Evolutionary conservation across 2,797 vertebrate species (phyloP), one percentile per base, ranked within the genome.

Genomic region (Otus scops): DNA sequence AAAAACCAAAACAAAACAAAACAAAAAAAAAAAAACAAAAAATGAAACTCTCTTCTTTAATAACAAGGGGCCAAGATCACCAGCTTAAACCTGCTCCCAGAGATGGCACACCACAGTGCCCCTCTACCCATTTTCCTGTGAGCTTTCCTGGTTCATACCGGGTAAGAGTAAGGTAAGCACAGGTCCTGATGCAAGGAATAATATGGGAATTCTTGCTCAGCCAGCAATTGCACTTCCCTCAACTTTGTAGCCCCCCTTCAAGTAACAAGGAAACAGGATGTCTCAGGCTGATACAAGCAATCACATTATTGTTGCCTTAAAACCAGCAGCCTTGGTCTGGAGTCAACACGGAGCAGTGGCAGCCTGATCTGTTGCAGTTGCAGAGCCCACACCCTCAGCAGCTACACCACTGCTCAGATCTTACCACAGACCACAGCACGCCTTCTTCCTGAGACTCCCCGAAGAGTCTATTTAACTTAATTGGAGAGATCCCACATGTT

Each of bases 321-420:
- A 26, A 43, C 41, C 16, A 79, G 54, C 28, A 71, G 23, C 61
- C 36, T 38, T 41, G 45, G n/a, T 10, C 16, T 53, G 60, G 45
- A 61, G 48, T 10, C 22, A 21, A 7, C 39, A 22, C 10, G 15
- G 59, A 81, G 43, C 54, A 61, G 67, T 1, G 11, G 24, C 5
- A 15, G 27, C 23, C 41, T 9, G 54, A 65, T 3, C 10, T 3
- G 3, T 1, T 10, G 45, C 45, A 45, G 26, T 0, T 5, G 13
- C 1, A 26, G 10, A 56, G 50, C 26, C 39, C 36, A 7, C 22
- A 18, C 27, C 21, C 34, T 23, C 9, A 3, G 77, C 61, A 89
- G 73, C 54, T 41, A 7, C 1, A 16, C 24, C 39, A 7, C 77
- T 70, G 69, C 61, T 69, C 39, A 0, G 3, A 27, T 5, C 26